Evolutionary conservation across 2,888 invertebrate species (phyloP).

Genomic region (Ochropleura plecta): DNA sequence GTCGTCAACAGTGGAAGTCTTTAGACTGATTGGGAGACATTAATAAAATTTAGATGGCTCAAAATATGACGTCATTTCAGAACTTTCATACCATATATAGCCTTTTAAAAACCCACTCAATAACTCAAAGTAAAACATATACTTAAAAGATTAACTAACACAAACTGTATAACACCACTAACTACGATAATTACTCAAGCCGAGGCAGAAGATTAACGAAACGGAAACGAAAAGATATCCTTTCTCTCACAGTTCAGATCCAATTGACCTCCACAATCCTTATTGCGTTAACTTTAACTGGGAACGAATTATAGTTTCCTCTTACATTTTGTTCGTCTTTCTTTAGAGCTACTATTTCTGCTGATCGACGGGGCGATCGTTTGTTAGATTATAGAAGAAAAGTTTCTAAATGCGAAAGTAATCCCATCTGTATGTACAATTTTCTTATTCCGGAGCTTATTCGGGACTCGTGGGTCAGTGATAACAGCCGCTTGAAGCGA

Average conservation of each 20-base stretch:
- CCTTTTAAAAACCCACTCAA: not conserved
- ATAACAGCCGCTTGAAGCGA: too few relatives aligned
- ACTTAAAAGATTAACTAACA: constrained; percentile 1
- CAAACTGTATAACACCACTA: constrained; percentile 13
- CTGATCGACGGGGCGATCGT: constrained; percentile 13
- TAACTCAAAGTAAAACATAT: not conserved
- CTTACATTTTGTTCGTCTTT: constrained; percentile 62
- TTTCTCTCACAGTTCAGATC: constrained; percentile 61
- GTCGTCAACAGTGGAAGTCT: too few relatives aligned
- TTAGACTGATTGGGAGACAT: too few relatives aligned
- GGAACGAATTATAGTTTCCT: constrained; percentile 64
- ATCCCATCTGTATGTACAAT: too few relatives aligned
- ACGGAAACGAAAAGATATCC: constrained; percentile 49
- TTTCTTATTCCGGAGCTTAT: too few relatives aligned
- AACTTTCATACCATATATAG: not conserved
- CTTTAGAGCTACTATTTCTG: constrained; percentile 43
- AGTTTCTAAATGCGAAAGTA: too few relatives aligned
- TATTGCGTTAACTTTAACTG: constrained; percentile 72
- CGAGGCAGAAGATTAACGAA: constrained; percentile 40
- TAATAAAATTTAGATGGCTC: too few relatives aligned
- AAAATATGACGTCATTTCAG: not conserved
- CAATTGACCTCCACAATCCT: constrained; percentile 75
- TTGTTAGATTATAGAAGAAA: not conserved
- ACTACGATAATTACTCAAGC: constrained; percentile 37
- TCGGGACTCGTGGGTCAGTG: too few relatives aligned